phyloP scores from a whole-genome alignment of 2,888 invertebrate species.

The Drosophila robusta region DNA sequence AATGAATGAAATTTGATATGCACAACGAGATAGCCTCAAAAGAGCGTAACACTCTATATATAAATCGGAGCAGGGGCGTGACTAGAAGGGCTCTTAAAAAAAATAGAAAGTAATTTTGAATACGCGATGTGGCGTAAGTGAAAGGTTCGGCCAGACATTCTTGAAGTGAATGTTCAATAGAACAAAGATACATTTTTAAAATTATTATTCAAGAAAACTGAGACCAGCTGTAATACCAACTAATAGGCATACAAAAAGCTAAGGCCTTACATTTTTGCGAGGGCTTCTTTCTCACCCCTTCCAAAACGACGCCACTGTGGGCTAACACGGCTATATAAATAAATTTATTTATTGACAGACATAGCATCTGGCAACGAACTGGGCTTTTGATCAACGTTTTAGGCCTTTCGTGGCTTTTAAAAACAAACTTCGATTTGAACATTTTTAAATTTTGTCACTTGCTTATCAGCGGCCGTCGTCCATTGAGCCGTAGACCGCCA shows the following conservation, averaged over 20 bases:
- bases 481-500: slow-evolving; percentile 41
- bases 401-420: slow-evolving; percentile 35
- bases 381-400: slow-evolving; percentile 51
- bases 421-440: slow-evolving; percentile 28
- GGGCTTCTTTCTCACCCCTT: slow-evolving; percentile 5
- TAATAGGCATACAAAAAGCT: not conserved
- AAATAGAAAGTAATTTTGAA: slow-evolving; percentile 34
- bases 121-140: slow-evolving; percentile 15
- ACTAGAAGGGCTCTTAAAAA: slow-evolving; percentile 6
- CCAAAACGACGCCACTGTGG: slow-evolving; percentile 15
- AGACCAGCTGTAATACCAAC: not conserved
- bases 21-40: slow-evolving; percentile 65
- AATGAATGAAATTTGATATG: slow-evolving; percentile 80
- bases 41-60: slow-evolving; percentile 57
- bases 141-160: slow-evolving; percentile 21
- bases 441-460: slow-evolving; percentile 70
- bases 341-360: slow-evolving; percentile 62
- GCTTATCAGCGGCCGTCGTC: slow-evolving; percentile 56
- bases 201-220: not conserved
- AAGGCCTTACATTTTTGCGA: not conserved
- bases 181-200: not conserved
- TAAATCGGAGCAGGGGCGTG: slow-evolving; percentile 47
- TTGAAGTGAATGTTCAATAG: slow-evolving; percentile 24
- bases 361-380: slow-evolving; percentile 41
- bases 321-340: slow-evolving; percentile 28